These are phyloP conservation scores for Schizotus pectinicornis DNA, from an alignment of 2,888 invertebrate species.

Conservation along the genomic window DNA sequence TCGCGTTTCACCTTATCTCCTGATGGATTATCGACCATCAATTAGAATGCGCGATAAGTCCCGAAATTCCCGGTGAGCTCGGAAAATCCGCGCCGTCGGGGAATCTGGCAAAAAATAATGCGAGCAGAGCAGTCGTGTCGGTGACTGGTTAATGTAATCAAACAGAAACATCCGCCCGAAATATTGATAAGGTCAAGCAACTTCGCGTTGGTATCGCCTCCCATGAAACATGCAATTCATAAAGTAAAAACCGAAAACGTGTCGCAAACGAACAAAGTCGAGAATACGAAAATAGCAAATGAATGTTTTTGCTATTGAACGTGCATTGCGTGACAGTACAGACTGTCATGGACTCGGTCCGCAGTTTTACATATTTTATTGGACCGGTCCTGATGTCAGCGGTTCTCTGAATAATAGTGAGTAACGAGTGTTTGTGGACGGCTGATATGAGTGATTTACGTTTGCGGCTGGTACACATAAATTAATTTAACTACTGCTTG, in stretches of 20 bases:
- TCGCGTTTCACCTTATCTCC: too few relatives aligned
- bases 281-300: constrained; percentile 27
- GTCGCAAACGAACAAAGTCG: constrained; percentile 25
- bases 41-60: too few relatives aligned
- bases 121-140: too few relatives aligned
- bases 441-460: constrained; percentile 9
- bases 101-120: too few relatives aligned
- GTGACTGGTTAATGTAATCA: constrained; percentile 11
- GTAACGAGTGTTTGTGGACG: constrained; percentile 1
- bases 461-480: constrained; percentile 8
- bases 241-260: constrained; percentile 27
- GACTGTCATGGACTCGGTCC: constrained; percentile 25
- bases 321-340: constrained; percentile 26
- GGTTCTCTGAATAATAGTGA: constrained; percentile 13
- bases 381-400: constrained; percentile 24
- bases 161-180: constrained; percentile 21
- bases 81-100: too few relatives aligned
- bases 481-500: constrained; percentile 5
- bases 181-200: constrained; percentile 25
- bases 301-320: constrained; percentile 26
- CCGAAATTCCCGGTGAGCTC: too few relatives aligned
- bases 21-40: too few relatives aligned
- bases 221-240: constrained; percentile 23
- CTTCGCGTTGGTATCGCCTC: constrained; percentile 4
- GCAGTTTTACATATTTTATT: constrained; percentile 26